Evolutionary conservation across 92 coral and sea anemone species (phyloP).

Genomic region (Muricea muricata): DNA sequence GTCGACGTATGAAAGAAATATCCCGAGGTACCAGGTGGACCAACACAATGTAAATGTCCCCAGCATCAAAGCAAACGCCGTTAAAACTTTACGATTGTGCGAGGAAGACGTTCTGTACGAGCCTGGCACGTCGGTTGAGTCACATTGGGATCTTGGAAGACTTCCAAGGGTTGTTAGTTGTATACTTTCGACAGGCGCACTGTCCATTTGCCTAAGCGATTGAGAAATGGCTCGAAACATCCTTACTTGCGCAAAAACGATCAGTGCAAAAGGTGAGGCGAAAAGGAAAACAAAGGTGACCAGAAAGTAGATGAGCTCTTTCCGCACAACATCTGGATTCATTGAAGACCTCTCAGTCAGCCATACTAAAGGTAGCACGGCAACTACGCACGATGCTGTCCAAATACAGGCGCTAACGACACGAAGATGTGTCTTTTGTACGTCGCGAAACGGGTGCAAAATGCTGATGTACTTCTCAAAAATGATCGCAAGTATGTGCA

Average conservation of each 20-base stretch:
- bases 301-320: slow-evolving; percentile 16
- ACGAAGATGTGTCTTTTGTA: slow-evolving; percentile 23
- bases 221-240: slow-evolving; percentile 27
- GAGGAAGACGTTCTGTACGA: not conserved
- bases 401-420: slow-evolving; percentile 18
- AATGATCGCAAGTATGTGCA: slow-evolving; percentile 31
- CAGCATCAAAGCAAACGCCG: slow-evolving; percentile 17
- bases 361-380: slow-evolving; percentile 13
- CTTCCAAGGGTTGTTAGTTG: not conserved
- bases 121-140: not conserved
- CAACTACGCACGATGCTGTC: not conserved
- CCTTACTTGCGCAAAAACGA: slow-evolving; percentile 28
- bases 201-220: not conserved
- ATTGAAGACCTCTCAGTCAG: too few relatives aligned
- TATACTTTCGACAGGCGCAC: not conserved
- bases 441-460: slow-evolving; percentile 13
- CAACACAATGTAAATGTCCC: slow-evolving; percentile 21
- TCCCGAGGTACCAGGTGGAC: slow-evolving; percentile 37
- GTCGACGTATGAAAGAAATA: not conserved
- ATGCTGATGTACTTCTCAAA: slow-evolving; percentile 33
- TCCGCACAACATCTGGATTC: not conserved
- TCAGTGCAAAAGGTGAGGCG: not conserved
- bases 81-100: slow-evolving; percentile 6
- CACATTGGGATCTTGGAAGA: not conserved
- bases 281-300: not conserved